These are phyloP conservation scores for Neoniphon sammara DNA, from an alignment of 2,797 vertebrate genomes.

Conservation along the genomic window DNA sequence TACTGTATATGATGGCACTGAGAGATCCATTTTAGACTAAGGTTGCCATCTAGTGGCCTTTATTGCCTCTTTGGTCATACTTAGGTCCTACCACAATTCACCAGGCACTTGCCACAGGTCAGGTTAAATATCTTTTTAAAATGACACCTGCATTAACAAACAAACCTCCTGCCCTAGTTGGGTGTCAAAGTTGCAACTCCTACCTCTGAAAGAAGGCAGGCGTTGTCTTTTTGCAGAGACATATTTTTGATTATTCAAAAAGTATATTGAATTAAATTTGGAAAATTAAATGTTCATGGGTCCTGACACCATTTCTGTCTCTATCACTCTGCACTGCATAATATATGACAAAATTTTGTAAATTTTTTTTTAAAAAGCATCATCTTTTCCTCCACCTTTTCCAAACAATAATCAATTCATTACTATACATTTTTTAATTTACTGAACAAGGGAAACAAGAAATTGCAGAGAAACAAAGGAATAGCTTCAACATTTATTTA, in stretches of 20 bases:
- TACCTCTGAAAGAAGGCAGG: neutral
- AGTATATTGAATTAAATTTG: too few relatives aligned
- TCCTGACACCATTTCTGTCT: neutral
- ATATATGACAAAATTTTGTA: neutral
- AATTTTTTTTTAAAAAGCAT: neutral
- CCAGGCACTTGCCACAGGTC: neutral
- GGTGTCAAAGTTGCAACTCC: neutral
- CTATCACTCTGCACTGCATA: neutral
- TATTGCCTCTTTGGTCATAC: neutral
- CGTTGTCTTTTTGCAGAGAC: too few relatives aligned
- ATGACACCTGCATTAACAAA: neutral
- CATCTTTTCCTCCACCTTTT: neutral
- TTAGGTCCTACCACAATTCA: neutral
- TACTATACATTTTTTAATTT: neutral
- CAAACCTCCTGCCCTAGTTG: neutral
- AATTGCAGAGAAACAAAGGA: conserved; percentile 20
- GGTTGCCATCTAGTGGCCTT: conserved; percentile 64
- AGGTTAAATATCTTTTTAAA: neutral
- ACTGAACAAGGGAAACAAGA: neutral
- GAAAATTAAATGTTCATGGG: too few relatives aligned
- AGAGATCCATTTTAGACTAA: conserved; percentile 22
- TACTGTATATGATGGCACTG: accelerated
- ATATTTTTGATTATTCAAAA: too few relatives aligned
- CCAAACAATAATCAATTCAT: neutral
- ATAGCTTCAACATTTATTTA: conserved; percentile 69